A percentile compares a stretch with the other conserved stretches of the same genome.
phyloP scores from a whole-genome alignment of 2,113 vertebrate species.

The Oxygymnocypris stewartii region DNA sequence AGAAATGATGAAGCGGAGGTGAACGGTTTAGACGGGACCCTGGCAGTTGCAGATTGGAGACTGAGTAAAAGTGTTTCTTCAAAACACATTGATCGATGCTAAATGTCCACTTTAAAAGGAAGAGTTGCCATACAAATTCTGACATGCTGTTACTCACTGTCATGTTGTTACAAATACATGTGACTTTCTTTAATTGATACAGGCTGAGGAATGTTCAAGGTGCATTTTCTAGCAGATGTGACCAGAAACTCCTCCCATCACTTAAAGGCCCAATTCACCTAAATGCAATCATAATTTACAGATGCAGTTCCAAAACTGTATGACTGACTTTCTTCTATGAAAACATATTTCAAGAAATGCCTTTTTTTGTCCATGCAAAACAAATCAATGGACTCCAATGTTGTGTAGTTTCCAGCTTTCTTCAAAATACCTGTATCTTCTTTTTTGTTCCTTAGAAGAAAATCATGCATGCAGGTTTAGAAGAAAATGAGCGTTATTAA shows the following conservation, averaged over 20 bases:
- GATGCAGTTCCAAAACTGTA: background rate
- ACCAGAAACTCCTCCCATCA: background rate
- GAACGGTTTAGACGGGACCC: constrained; percentile 1
- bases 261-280: background rate
- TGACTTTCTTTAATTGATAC: background rate
- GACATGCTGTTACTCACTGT: no score
- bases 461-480: no score
- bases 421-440: background rate
- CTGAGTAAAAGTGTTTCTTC: background rate
- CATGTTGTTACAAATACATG: background rate
- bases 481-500: no score
- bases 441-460: no score
- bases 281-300: background rate
- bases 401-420: background rate
- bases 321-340: background rate
- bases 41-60: constrained; percentile 4
- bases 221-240: background rate
- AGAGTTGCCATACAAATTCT: background rate
- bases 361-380: background rate
- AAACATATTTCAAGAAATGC: background rate
- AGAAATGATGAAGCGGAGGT: constrained; percentile 16
- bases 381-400: background rate
- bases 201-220: background rate
- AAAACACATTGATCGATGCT: background rate
- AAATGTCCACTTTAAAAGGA: background rate